phyloP scores from a whole-genome alignment of 1,140 invertebrate genomes.

The Philaenus spumarius region DNA sequence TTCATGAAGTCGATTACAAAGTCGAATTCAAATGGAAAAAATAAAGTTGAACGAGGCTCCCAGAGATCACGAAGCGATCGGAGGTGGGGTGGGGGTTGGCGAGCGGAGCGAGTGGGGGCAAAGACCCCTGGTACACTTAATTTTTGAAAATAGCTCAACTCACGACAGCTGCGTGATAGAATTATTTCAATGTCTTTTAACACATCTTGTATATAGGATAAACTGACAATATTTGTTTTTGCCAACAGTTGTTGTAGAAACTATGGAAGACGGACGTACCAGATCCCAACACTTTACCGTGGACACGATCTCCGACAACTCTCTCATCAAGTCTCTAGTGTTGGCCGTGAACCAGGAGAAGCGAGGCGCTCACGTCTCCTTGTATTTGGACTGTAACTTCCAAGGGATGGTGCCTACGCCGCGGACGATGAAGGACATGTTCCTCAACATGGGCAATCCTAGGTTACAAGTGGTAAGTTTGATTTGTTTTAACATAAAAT shows the following conservation, averaged over 20 bases:
- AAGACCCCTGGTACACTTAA: too few species aligned
- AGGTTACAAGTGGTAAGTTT: constrained; percentile 40
- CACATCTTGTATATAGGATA: neutral
- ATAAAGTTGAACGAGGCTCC: too few species aligned
- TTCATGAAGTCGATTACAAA: too few species aligned
- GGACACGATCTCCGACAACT: constrained; percentile 43
- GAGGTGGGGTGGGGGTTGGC: too few species aligned
- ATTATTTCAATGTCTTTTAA: too few species aligned
- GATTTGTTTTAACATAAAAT: too few species aligned
- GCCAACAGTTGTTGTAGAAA: constrained; percentile 52
- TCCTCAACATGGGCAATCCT: constrained; percentile 34
- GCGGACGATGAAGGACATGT: constrained; percentile 45
- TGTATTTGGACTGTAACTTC: constrained; percentile 51
- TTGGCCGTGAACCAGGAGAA: constrained; percentile 47
- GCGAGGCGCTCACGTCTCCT: constrained; percentile 43
- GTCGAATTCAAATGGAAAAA: too few species aligned
- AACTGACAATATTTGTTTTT: constrained; percentile 11
- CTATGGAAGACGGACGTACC: constrained; percentile 42
- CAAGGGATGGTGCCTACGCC: constrained; percentile 46
- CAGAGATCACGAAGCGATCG: too few species aligned
- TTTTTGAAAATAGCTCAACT: too few species aligned
- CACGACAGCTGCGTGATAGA: too few species aligned
- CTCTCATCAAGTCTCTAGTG: constrained; percentile 45
- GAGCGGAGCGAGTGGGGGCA: too few species aligned
- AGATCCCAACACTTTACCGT: constrained; percentile 46